Percentiles rank a stretch among this genome's conserved stretches.
phyloP scores from a whole-genome alignment of 53 echinoderm and acorn worm species.

The Luidia sarsii region DNA sequence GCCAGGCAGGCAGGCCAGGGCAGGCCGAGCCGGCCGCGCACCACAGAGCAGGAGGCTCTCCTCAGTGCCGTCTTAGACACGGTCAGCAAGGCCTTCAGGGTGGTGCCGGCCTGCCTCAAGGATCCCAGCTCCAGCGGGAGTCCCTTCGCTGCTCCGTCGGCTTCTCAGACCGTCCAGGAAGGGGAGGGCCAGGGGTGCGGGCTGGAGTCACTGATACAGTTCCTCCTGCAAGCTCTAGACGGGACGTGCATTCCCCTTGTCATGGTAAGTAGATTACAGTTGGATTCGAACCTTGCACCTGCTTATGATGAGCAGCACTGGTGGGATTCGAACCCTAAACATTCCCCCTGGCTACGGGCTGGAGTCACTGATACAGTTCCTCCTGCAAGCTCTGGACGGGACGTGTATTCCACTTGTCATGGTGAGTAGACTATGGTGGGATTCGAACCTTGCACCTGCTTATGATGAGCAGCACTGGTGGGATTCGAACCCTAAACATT shows the following conservation, averaged over 20 bases:
- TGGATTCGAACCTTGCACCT: not conserved
- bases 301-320: not conserved
- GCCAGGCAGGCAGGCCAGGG: slow-evolving; percentile 3
- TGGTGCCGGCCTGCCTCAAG: slow-evolving; percentile 41
- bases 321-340: no score
- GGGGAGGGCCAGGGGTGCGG: slow-evolving; percentile 35
- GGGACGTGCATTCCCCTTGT: slow-evolving; percentile 75
- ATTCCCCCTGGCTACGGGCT: slow-evolving; percentile 36
- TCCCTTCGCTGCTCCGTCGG: slow-evolving; percentile 50
- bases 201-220: slow-evolving; percentile 54
- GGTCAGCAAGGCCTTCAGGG: slow-evolving; percentile 39
- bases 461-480: not conserved
- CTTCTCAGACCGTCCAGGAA: not conserved
- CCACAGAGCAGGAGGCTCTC: slow-evolving; percentile 35
- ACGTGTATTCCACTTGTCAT: slow-evolving; percentile 80
- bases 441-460: not conserved
- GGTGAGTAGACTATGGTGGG: slow-evolving; percentile 49
- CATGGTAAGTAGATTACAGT: slow-evolving; percentile 65
- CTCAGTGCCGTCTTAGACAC: slow-evolving; percentile 37
- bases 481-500: no score
- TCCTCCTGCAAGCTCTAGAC: slow-evolving; percentile 72
- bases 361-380: slow-evolving; percentile 58
- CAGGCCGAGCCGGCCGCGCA: slow-evolving; percentile 1
- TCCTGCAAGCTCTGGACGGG: slow-evolving; percentile 69
- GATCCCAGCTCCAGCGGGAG: slow-evolving; percentile 60